Conservation (phyloP, 2,797 vertebrate species). For the Sciurus vulgaris region DNA sequence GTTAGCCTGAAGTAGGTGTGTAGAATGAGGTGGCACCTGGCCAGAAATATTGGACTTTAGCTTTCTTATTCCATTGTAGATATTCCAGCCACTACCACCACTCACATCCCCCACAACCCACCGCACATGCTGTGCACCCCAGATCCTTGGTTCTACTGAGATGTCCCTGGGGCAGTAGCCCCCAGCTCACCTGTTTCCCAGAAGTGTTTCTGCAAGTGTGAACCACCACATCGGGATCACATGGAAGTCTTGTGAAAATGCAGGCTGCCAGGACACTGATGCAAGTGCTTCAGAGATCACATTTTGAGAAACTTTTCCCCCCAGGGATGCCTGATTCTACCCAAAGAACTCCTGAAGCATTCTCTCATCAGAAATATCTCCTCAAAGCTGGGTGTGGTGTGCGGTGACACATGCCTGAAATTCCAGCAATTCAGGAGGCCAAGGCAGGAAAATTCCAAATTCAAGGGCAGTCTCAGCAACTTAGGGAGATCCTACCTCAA, state of each 20-base stretch:
- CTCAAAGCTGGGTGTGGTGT: background rate
- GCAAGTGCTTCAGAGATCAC: background rate
- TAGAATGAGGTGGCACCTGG: slow-evolving; percentile 30
- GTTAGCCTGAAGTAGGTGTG: background rate
- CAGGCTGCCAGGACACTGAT: background rate
- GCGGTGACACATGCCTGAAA: no score
- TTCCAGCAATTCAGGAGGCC: no score
- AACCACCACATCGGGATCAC: background rate
- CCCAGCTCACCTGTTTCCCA: slow-evolving; percentile 33
- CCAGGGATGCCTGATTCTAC: slow-evolving; percentile 2
- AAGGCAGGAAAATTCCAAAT: no score
- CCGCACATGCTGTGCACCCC: background rate
- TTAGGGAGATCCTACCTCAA: no score
- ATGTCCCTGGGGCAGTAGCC: background rate
- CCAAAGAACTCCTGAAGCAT: background rate
- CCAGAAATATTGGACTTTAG: background rate
- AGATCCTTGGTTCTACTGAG: background rate
- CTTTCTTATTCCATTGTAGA: background rate
- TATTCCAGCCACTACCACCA: background rate
- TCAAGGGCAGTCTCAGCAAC: no score
- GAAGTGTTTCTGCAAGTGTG: slow-evolving; percentile 32
- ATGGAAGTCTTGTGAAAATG: slow-evolving; percentile 1
- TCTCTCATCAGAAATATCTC: background rate
- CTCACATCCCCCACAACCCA: background rate
- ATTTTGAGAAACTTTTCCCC: slow-evolving; percentile 51